These are phyloP conservation scores for Corythornis vintsioides DNA, from an alignment of 2,113 vertebrate genomes.

Conservation along the genomic window DNA sequence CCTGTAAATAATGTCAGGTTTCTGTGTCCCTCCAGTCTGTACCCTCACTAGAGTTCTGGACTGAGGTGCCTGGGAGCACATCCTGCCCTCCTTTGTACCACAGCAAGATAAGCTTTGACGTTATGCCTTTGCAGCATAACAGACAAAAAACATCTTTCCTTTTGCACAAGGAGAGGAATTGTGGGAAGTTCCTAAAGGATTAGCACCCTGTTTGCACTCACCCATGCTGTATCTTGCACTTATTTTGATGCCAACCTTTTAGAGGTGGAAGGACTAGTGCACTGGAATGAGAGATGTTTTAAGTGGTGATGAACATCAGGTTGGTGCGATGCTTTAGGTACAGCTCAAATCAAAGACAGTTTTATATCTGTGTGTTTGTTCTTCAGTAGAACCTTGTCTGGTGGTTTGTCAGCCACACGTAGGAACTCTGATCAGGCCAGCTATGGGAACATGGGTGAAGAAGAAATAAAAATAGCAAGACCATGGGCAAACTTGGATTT, in stretches of 20 bases:
- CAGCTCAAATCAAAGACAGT: not conserved
- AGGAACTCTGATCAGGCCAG: not conserved
- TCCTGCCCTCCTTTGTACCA: not conserved
- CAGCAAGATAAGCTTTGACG: not conserved
- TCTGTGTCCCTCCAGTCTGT: accelerated
- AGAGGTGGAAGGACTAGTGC: not conserved
- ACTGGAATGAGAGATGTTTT: not conserved
- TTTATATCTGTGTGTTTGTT: not conserved
- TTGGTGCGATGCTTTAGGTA: not conserved
- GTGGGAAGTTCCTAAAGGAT: slow-evolving; percentile 9
- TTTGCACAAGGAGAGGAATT: not conserved
- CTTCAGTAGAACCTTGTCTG: not conserved
- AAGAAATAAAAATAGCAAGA: not conserved
- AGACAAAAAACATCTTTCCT: not conserved
- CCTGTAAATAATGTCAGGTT: not conserved
- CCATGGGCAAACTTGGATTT: not conserved
- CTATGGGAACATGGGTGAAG: not conserved
- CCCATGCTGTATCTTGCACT: not conserved
- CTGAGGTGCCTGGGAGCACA: not conserved
- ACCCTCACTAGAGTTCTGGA: not conserved
- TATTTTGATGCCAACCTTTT: not conserved
- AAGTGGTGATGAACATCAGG: not conserved
- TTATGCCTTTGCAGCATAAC: not conserved
- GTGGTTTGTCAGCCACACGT: not conserved
- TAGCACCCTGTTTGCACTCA: not conserved